Base-by-base conservation (phyloP, 2,113 vertebrate genomes). In the Argyrosomus japonicus region DNA sequence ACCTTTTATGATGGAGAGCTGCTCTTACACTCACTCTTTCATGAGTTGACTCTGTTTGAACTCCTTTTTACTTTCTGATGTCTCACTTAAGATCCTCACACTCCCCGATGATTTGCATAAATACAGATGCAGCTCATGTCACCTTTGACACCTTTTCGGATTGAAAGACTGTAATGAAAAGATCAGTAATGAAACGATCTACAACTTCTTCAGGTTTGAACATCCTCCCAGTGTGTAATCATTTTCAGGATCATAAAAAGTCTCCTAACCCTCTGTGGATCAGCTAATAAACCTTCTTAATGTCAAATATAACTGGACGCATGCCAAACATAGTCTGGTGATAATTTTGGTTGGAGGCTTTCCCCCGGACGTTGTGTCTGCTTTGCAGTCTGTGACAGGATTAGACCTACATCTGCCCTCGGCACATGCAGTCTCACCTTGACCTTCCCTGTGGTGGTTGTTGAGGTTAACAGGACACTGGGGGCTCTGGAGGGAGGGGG, bases 371-470 rank as follows among this genome's bases (percentile, higher is more conserved):
- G 69, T 62, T 14, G 25, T 1, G 2, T 25, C 76, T 43, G 53
- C 17, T 67, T 50, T 50, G 4, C 45, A 61, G 3, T 56, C 32
- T 3, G 53, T 5, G 36, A 32, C 40, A 21, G 57, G 68, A 73
- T 69, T 67, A 82, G 64, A 62, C 23, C 51, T 21, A 7, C n/a
- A 1, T 62, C 57, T 73, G 63, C 88, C 82, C 83, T 40, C 6
- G 29, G 61, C 72, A 64, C 72, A 68, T 63, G 43, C 64, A 60
- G 69, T 8, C 54, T 82, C 50, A 92, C 82, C 86, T 86, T 88
- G 83, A 85, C 62, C 50, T 76, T 63, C 56, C 21, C 15, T 2
- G 57, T 71, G 36, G 15, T 45, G 51, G 32, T 3, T 10, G 48
- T 2, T 0, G 57, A 68, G 81, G 81, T 79, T 56, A 81, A 51